Evolutionary conservation across 2,113 vertebrate genomes (phyloP).

Genomic region (Oplegnathus fasciatus): DNA sequence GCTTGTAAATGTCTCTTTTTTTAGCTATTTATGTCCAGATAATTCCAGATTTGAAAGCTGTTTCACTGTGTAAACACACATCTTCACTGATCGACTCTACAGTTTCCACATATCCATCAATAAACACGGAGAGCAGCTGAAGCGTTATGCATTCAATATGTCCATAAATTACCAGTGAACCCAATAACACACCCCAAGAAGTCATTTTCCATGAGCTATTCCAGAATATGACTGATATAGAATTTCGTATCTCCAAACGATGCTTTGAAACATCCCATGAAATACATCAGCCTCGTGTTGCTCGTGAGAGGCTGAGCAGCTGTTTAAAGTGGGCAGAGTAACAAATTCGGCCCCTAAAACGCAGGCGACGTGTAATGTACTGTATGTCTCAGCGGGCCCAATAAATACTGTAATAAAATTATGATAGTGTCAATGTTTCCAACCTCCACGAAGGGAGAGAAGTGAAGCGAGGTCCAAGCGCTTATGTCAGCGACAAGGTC

Average conservation of each 20-base stretch:
- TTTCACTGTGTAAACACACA: slow-evolving; percentile 32
- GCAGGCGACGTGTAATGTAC: slow-evolving; percentile 54
- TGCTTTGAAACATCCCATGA: slow-evolving; percentile 56
- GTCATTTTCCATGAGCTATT: slow-evolving; percentile 65
- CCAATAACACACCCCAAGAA: slow-evolving; percentile 33
- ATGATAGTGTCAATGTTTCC: slow-evolving; percentile 73
- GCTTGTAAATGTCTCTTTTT: slow-evolving; percentile 14
- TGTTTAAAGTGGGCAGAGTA: slow-evolving; percentile 59
- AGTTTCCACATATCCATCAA: slow-evolving; percentile 45
- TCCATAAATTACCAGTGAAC: slow-evolving; percentile 60
- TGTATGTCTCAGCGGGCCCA: slow-evolving; percentile 58
- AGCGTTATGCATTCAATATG: slow-evolving; percentile 24
- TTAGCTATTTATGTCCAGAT: slow-evolving; percentile 10
- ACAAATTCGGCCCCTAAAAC: slow-evolving; percentile 57
- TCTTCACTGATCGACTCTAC: slow-evolving; percentile 19
- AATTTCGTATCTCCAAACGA: slow-evolving; percentile 61
- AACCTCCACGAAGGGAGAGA: slow-evolving; percentile 45
- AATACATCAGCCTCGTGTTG: slow-evolving; percentile 43
- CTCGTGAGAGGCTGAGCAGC: slow-evolving; percentile 59
- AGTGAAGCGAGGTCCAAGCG: slow-evolving; percentile 18
- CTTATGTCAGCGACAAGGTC: slow-evolving; percentile 39
- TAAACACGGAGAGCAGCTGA: slow-evolving; percentile 36
- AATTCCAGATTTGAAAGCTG: slow-evolving; percentile 14
- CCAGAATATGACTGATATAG: slow-evolving; percentile 53
- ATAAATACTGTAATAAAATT: slow-evolving; percentile 73